Percentiles rank a stretch among this genome's conserved stretches.
Evolutionary conservation across 2,113 vertebrate genomes (phyloP).

Genomic region (Poecile atricapillus): DNA sequence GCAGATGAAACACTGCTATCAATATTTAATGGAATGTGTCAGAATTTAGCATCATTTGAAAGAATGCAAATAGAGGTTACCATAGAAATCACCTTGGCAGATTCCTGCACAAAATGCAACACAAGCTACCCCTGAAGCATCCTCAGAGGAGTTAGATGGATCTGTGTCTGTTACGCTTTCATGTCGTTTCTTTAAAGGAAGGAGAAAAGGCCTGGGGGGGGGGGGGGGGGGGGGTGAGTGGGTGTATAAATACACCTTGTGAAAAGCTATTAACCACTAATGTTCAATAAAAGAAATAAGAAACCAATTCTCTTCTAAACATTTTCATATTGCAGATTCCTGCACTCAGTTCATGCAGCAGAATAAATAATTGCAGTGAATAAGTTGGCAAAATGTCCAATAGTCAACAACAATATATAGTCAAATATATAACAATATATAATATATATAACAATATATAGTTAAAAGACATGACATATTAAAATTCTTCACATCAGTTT

Average conservation of each 20-base stretch:
- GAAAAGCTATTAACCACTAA: background rate
- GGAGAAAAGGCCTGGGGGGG: background rate
- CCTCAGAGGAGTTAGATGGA: conserved; percentile 17
- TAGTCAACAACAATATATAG: too few relatives aligned
- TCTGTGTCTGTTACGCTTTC: background rate
- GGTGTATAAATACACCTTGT: background rate
- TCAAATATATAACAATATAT: too few relatives aligned
- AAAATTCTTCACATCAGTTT: background rate
- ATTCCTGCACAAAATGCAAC: conserved; percentile 51
- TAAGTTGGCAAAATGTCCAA: background rate
- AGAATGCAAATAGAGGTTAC: conserved; percentile 71
- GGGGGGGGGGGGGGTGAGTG: too few relatives aligned
- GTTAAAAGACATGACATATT: background rate
- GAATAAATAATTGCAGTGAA: background rate
- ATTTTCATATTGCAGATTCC: background rate
- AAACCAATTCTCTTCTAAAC: background rate
- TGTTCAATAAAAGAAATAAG: background rate
- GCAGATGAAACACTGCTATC: conserved; percentile 66
- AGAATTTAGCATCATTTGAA: conserved; percentile 70
- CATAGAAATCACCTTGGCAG: conserved; percentile 73
- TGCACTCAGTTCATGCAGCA: background rate
- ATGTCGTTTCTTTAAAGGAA: background rate
- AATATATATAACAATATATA: too few relatives aligned
- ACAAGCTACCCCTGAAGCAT: conserved; percentile 37
- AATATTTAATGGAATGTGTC: conserved; percentile 75